Evolutionary conservation across 2,888 invertebrate species (phyloP), one percentile per base, ranked within the genome.

Genomic region (Apotomis betuletana): DNA sequence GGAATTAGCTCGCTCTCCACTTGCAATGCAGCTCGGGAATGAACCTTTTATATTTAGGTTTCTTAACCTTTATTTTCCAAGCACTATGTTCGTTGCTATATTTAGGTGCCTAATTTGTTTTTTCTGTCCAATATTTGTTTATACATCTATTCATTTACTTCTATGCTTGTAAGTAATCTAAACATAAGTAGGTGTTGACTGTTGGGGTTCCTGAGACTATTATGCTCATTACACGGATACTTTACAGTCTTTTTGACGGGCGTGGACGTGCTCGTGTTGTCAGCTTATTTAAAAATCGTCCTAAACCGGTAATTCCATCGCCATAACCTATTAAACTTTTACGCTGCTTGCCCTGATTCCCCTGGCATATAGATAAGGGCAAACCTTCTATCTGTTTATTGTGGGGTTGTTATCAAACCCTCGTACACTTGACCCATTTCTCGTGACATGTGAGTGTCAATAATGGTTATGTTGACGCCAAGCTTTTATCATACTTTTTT

Each of bases 321-420:
- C 55, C 61, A 49, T 69, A 69, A 62, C 61, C 61, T 55, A 69
- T 69, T 69, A 69, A 69, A 69, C 54, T 61, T 68, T 61, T n/a
- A 61, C 46, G 61, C 69, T 46, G 54, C 51, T 36, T 27, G 52
- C 36, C 54, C 52, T 55, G 55, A 55, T 55, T 55, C 54, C 61
- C 69, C 69, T 36, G 46, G 5, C 60, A 60, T 54, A 60, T 60
- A 68, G 52, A 68, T 68, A 68, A 54, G 36, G 55, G 55, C 65
- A n/a, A 58, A 49, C 44, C 60, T 36, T 36, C 44, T 59, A 59
- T 57, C 51, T 44, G 52, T 52, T 60, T 52, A 54, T 46, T 60
- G 13, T 54, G 5, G 69, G 69, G 69, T 62, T 55, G 61, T 61
- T 55, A 61, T 62, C 69, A 55, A 61, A 62, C 57, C 59, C 59